Percentiles rank a stretch among this genome's conserved stretches.
phyloP scores from a whole-genome alignment of 2,888 invertebrate species.

The Parnassius apollo region DNA sequence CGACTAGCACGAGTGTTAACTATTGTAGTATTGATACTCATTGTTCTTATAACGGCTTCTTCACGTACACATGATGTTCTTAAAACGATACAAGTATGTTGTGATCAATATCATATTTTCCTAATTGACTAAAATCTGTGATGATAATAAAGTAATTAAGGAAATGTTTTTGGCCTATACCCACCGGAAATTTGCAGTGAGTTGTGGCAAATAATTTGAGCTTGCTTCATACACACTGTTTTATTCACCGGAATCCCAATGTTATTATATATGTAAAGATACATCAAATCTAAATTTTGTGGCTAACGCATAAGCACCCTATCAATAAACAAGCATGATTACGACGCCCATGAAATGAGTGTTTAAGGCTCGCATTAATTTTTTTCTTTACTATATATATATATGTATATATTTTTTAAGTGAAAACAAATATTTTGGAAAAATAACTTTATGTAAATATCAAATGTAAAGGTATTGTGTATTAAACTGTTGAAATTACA shows the following conservation, averaged over 20 bases:
- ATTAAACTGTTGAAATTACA: slow-evolving; percentile 65
- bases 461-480: slow-evolving; percentile 50
- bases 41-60: slow-evolving; percentile 31
- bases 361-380: slow-evolving; percentile 30
- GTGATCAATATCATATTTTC: slow-evolving; percentile 66
- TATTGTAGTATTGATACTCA: slow-evolving; percentile 19
- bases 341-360: slow-evolving; percentile 30
- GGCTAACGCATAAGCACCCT: not conserved
- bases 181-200: slow-evolving; percentile 55
- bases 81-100: slow-evolving; percentile 47
- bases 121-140: slow-evolving; percentile 75
- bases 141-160: slow-evolving; percentile 66
- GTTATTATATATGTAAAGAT: not conserved
- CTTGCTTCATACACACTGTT: slow-evolving; percentile 43
- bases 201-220: slow-evolving; percentile 36
- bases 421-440: slow-evolving; percentile 65
- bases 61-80: slow-evolving; percentile 48
- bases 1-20: slow-evolving; percentile 29
- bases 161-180: slow-evolving; percentile 59
- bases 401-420: slow-evolving; percentile 43
- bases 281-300: no score
- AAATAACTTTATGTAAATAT: slow-evolving; percentile 66
- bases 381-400: slow-evolving; percentile 36
- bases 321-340: not conserved
- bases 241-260: slow-evolving; percentile 26